Evolutionary conservation across 1,140 invertebrate genomes (phyloP), one percentile per base, ranked within the genome.

Genomic region (Bombus ignitus): DNA sequence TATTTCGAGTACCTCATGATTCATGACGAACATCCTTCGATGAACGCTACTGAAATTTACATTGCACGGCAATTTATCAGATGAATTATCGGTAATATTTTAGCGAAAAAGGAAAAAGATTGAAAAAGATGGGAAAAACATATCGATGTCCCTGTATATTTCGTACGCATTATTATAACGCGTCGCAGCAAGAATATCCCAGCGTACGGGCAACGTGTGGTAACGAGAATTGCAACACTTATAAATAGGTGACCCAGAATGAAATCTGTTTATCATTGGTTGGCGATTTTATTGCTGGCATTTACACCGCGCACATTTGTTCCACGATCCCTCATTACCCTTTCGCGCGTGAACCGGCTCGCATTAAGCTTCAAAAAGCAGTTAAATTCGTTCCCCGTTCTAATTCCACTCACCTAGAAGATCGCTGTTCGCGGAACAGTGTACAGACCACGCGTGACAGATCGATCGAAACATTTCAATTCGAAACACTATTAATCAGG

Each of bases 171-270:
- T 85, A 85, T 85, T 81, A 85, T 85, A 85, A 85, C 53, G n/a
- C 68, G 75, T 28, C 28, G 78, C 42, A n/a, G 89, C 77, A 62
- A 90, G 89, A 91, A 90, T 90, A 91, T 91, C 89, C 87, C 87
- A 81, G 87, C 82, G 85, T 87, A 87, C 79, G 82, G 80, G 85
- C 68, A 84, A 85, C 85, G 82, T 89, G 90, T 90, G 90, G 85
- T 88, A 92, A 92, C 88, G 89, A 80, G 89, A 80, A 91, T 92
- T 91, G 88, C 83, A 90, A 87, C 88, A 93, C 82, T 82, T 88
- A 93, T 92, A 92, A 92, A 93, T 94, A 93, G 92, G 91, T 94
- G 93, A 93, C 94, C 89, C 87, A 91, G 92, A 92, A 93, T 94
- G 89, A 92, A 91, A 90, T 87, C 90, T 90, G 90, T 91, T 91